Conservation (phyloP, 2,797 vertebrate genomes). For the Mormyrops boulengeri region DNA sequence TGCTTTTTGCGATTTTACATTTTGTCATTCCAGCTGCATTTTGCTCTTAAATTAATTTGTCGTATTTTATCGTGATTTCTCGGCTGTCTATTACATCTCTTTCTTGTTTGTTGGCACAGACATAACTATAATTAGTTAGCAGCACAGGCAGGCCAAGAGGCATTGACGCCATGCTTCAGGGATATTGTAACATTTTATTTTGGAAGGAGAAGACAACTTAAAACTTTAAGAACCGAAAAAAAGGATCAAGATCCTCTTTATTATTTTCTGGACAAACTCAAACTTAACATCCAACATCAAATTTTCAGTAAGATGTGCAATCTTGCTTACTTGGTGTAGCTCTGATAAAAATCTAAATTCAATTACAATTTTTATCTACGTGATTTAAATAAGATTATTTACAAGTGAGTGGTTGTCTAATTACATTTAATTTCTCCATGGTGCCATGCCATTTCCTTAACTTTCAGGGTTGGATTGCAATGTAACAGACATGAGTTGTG, state of each 20-base stretch:
- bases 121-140: not conserved
- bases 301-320: not conserved
- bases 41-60: not conserved
- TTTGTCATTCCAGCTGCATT: not conserved
- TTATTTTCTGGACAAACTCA: not conserved
- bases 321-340: not conserved
- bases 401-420: not conserved
- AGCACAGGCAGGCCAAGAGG: not conserved
- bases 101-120: not conserved
- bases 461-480: not conserved
- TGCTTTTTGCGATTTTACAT: not conserved
- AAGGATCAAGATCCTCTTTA: not conserved
- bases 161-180: not conserved
- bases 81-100: not conserved
- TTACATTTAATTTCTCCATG: not conserved
- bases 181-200: not conserved
- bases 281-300: not conserved
- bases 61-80: not conserved
- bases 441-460: not conserved
- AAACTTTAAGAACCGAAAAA: not conserved
- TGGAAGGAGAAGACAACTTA: not conserved
- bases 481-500: not conserved
- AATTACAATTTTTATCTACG: not conserved
- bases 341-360: not conserved
- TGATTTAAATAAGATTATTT: not conserved